Evolutionary conservation across 2,113 vertebrate species (phyloP).

Genomic region (Candoia aspera): DNA sequence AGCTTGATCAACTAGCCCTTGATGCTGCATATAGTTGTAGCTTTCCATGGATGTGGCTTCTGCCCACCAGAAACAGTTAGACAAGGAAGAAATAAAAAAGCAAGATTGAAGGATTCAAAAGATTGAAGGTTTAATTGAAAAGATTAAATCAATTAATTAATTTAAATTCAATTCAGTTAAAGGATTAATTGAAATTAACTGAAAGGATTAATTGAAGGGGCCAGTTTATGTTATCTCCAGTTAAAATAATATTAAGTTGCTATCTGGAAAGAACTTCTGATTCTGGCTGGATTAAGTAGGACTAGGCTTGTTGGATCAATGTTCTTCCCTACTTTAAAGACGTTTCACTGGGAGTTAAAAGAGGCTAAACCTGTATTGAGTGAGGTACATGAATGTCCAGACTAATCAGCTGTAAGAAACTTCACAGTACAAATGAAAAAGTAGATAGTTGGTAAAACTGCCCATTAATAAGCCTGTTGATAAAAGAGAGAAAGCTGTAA

Average conservation of each 20-base stretch:
- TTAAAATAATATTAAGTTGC: background rate
- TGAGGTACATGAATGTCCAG: background rate
- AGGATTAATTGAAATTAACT: too few relatives aligned
- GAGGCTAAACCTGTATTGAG: background rate
- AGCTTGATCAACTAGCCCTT: background rate
- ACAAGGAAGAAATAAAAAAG: background rate
- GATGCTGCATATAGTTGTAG: background rate
- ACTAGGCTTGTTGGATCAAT: background rate
- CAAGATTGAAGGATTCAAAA: too few relatives aligned
- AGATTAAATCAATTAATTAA: too few relatives aligned
- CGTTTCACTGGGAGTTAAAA: background rate
- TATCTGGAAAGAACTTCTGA: background rate
- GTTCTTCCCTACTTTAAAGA: background rate
- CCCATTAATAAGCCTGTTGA: background rate
- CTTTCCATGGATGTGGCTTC: background rate
- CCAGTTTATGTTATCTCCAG: background rate
- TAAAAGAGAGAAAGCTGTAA: background rate
- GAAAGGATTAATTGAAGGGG: background rate
- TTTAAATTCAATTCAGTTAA: too few relatives aligned
- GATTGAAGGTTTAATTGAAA: background rate
- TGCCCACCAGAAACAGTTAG: background rate
- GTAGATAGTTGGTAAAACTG: background rate
- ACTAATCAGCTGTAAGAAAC: background rate
- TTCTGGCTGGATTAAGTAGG: background rate
- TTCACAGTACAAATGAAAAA: background rate